phyloP scores from a whole-genome alignment of 1,140 invertebrate species.

The Bombyx mandarina region DNA sequence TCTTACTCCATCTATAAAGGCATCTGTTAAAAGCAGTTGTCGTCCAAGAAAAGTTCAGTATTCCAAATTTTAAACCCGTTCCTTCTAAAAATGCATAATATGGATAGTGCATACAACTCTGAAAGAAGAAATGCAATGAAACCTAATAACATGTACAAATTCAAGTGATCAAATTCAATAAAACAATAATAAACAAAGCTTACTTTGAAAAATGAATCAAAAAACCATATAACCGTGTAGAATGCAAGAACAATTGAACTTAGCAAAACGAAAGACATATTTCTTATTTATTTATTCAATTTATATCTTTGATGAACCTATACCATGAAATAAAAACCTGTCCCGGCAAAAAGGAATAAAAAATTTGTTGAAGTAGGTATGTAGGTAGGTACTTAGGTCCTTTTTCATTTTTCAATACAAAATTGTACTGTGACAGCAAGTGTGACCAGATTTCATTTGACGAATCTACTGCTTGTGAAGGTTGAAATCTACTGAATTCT shows the following conservation, averaged over 20 bases:
- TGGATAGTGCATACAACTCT: constrained; percentile 86
- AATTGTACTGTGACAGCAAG: too few relatives aligned
- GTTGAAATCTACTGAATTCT: too few relatives aligned
- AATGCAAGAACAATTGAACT: constrained; percentile 66
- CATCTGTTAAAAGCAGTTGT: constrained; percentile 82
- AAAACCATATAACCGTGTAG: constrained; percentile 77
- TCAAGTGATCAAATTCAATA: constrained; percentile 11
- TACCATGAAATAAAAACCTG: too few relatives aligned
- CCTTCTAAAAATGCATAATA: constrained; percentile 83
- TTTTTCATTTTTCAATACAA: too few relatives aligned
- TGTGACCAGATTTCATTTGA: too few relatives aligned
- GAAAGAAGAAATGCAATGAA: constrained; percentile 43
- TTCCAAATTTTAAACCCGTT: constrained; percentile 79
- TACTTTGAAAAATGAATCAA: constrained; percentile 82
- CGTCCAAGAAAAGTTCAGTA: constrained; percentile 81
- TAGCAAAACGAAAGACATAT: constrained; percentile 53
- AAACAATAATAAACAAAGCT: constrained; percentile 9
- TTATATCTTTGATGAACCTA: background rate
- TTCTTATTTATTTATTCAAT: constrained; percentile 12
- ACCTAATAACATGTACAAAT: constrained; percentile 10
- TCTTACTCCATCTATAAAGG: constrained; percentile 81
- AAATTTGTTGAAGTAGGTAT: too few relatives aligned
- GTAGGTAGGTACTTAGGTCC: too few relatives aligned
- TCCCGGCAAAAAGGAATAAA: too few relatives aligned
- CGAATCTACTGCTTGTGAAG: too few relatives aligned